Evolutionary conservation across 92 coral and sea anemone species (phyloP).

Genomic region (Phymanthus crucifer): DNA sequence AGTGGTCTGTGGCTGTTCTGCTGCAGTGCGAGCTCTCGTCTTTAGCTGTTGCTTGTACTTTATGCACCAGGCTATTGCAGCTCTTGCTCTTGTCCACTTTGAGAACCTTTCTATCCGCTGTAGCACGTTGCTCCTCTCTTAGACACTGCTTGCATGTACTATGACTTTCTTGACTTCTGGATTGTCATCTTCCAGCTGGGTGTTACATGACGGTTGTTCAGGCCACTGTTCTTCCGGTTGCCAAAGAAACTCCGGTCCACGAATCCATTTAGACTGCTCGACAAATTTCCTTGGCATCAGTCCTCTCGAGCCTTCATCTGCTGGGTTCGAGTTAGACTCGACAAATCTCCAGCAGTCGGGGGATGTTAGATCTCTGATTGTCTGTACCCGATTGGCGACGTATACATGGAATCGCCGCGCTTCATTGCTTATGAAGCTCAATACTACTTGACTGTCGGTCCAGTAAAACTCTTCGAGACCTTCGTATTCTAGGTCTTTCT

Average conservation of each 20-base stretch:
- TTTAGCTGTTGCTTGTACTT: too few relatives aligned
- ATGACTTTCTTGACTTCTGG: too few relatives aligned
- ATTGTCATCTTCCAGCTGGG: too few relatives aligned
- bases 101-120: slow-evolving; percentile 53
- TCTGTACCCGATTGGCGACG: slow-evolving; percentile 54
- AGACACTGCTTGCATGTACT: background rate
- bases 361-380: slow-evolving; percentile 35
- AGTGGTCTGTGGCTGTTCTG: background rate
- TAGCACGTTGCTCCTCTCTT: slow-evolving; percentile 30
- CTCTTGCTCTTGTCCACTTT: too few relatives aligned
- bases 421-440: slow-evolving; percentile 58
- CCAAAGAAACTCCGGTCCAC: slow-evolving; percentile 52
- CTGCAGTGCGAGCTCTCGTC: slow-evolving; percentile 42
- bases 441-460: slow-evolving; percentile 61
- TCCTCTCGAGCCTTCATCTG: slow-evolving; percentile 66
- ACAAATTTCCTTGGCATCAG: slow-evolving; percentile 50
- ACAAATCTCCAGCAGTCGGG: slow-evolving; percentile 56
- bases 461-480: too few relatives aligned
- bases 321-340: slow-evolving; percentile 31
- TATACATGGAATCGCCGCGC: too few relatives aligned
- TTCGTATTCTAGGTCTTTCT: too few relatives aligned
- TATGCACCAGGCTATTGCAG: too few relatives aligned
- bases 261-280: slow-evolving; percentile 58
- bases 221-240: slow-evolving; percentile 45
- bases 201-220: too few relatives aligned